phyloP scores from a whole-genome alignment of 2,888 invertebrate species.

The Habroteleia sp. region DNA sequence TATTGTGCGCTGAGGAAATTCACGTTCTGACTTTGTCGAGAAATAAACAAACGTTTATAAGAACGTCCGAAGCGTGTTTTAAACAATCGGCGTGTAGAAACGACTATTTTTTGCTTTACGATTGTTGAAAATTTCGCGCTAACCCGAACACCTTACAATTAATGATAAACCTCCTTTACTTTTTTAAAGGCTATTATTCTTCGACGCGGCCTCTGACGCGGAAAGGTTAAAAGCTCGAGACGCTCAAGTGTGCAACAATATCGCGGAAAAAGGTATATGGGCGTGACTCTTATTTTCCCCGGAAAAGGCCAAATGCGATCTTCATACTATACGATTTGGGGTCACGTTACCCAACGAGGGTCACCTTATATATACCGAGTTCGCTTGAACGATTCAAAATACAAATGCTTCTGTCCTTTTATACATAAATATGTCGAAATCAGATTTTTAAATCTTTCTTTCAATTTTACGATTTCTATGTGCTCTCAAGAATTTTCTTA shows the following conservation, averaged over 20 bases:
- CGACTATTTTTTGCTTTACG: slow-evolving; percentile 14
- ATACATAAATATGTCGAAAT: slow-evolving; percentile 19
- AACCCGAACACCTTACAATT: slow-evolving; percentile 43
- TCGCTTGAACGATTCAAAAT: slow-evolving; percentile 38
- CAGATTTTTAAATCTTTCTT: not conserved
- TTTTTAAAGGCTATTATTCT: slow-evolving; percentile 53
- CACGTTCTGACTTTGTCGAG: not conserved
- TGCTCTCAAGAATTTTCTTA: no score
- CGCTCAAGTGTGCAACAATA: slow-evolving; percentile 61
- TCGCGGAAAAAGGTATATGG: slow-evolving; percentile 57
- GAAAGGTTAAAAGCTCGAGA: slow-evolving; percentile 63
- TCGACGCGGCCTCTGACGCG: slow-evolving; percentile 48
- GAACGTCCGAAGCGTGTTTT: not conserved
- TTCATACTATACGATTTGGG: slow-evolving; percentile 60
- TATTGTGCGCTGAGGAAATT: not conserved
- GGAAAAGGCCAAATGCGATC: slow-evolving; percentile 58
- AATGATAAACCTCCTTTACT: slow-evolving; percentile 47
- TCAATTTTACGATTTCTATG: no score
- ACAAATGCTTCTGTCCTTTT: slow-evolving; percentile 28
- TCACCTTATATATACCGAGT: slow-evolving; percentile 41
- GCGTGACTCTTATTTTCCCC: slow-evolving; percentile 54
- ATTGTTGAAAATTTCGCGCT: slow-evolving; percentile 32
- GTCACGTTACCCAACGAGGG: slow-evolving; percentile 46
- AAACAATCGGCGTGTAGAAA: slow-evolving; percentile 1
- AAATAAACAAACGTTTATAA: slow-evolving; percentile 14